Evolutionary conservation across 2,888 invertebrate species (phyloP).

Genomic region (Uloborus plumipes): DNA sequence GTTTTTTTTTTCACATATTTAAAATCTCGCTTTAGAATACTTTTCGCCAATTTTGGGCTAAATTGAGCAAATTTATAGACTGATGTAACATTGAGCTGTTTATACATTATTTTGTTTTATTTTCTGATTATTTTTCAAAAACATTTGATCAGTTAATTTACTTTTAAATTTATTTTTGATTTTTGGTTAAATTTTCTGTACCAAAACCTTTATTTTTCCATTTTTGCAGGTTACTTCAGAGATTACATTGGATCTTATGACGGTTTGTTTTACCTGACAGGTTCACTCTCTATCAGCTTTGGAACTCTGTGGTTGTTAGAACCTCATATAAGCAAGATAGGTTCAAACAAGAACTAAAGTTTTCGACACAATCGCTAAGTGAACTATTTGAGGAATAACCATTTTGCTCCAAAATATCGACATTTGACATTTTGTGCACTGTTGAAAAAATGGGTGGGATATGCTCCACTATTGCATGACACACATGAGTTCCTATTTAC

Average conservation of each 20-base stretch:
- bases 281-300: conserved; percentile 17
- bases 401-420: neutral
- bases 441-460: neutral
- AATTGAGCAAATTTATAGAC: too few relatives aligned
- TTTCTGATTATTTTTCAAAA: too few relatives aligned
- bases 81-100: too few relatives aligned
- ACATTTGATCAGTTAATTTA: too few relatives aligned
- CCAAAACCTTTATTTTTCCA: neutral
- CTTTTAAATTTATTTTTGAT: neutral
- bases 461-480: too few relatives aligned
- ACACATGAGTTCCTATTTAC: too few relatives aligned
- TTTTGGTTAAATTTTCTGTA: neutral
- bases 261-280: conserved; percentile 49
- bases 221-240: conserved; percentile 41
- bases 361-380: neutral
- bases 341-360: neutral
- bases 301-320: conserved; percentile 34
- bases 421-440: neutral
- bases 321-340: conserved; percentile 7
- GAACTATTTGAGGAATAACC: neutral
- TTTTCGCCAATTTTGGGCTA: too few relatives aligned
- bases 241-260: conserved; percentile 46
- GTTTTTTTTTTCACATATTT: too few relatives aligned
- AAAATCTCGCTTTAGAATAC: too few relatives aligned
- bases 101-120: too few relatives aligned